Evolutionary conservation across 2,113 vertebrate genomes (phyloP).

Genomic region (Notechis scutatus): DNA sequence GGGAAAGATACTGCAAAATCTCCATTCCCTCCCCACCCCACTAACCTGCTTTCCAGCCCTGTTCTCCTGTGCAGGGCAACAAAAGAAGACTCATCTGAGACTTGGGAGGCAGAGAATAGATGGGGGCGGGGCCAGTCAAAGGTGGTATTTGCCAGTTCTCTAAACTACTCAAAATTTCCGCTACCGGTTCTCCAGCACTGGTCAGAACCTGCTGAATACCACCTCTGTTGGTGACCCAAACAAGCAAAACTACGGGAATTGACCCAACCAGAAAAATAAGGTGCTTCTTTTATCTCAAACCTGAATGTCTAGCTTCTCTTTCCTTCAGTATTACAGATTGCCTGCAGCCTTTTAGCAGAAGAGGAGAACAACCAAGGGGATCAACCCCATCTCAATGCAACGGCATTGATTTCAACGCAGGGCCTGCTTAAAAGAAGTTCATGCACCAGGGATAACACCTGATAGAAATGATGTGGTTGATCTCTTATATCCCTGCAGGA

Average conservation of each 20-base stretch:
- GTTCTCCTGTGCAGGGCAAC: too few species aligned
- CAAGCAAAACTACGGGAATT: conserved; percentile 13
- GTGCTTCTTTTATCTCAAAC: conserved; percentile 3
- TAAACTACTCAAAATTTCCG: too few species aligned
- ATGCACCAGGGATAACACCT: neutral
- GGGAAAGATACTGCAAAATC: too few species aligned
- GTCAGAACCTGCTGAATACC: too few species aligned
- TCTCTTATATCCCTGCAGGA: neutral
- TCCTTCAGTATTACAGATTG: neutral
- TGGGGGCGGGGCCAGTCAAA: too few species aligned
- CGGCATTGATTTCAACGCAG: neutral
- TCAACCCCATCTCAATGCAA: neutral
- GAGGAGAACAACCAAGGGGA: neutral
- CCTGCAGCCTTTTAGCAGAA: neutral
- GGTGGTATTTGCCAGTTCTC: too few species aligned
- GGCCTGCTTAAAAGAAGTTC: neutral
- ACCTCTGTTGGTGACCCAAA: conserved; percentile 16
- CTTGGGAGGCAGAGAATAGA: too few species aligned
- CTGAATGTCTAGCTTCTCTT: conserved; percentile 19
- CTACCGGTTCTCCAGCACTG: too few species aligned
- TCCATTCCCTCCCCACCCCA: too few species aligned
- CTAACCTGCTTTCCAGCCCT: too few species aligned
- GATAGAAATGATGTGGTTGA: neutral
- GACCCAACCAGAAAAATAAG: conserved; percentile 28
- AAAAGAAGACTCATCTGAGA: too few species aligned